Conservation (phyloP, 2,797 vertebrate genomes). For the Aythya fuligula region DNA sequence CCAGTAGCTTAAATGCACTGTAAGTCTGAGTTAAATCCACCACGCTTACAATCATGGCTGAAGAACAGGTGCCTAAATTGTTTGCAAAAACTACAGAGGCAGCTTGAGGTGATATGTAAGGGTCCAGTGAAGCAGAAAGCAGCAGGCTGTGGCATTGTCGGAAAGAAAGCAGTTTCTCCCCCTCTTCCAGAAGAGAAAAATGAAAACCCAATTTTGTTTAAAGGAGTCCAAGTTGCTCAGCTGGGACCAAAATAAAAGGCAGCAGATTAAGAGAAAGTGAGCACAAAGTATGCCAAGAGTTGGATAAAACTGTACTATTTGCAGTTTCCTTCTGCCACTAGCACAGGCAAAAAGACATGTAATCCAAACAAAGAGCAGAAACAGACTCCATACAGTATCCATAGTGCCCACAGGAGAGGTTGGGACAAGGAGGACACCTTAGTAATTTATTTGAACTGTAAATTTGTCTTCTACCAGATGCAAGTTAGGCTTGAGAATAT, state of each 20-base stretch:
- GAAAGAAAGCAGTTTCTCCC: neutral
- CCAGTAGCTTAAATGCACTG: neutral
- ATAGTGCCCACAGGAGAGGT: neutral
- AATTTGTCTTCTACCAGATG: neutral
- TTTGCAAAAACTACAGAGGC: neutral
- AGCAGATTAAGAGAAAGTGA: neutral
- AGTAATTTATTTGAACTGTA: neutral
- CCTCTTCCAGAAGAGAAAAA: neutral
- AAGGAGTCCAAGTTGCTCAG: neutral
- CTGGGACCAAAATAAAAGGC: constrained; percentile 8
- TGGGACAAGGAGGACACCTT: neutral
- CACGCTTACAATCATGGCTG: neutral
- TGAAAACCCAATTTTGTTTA: constrained; percentile 1
- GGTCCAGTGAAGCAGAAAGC: neutral
- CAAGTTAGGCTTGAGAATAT: neutral
- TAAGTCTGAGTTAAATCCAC: neutral
- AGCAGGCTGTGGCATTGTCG: neutral
- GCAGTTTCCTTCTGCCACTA: neutral
- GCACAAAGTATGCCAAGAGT: neutral
- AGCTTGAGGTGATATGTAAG: neutral
- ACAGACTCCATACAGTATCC: neutral
- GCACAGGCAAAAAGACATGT: neutral
- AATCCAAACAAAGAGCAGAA: neutral
- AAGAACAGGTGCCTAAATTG: neutral
- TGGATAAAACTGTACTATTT: neutral